Base-by-base conservation (phyloP, 2,113 vertebrate species). In the Leptodactylus fuscus region DNA sequence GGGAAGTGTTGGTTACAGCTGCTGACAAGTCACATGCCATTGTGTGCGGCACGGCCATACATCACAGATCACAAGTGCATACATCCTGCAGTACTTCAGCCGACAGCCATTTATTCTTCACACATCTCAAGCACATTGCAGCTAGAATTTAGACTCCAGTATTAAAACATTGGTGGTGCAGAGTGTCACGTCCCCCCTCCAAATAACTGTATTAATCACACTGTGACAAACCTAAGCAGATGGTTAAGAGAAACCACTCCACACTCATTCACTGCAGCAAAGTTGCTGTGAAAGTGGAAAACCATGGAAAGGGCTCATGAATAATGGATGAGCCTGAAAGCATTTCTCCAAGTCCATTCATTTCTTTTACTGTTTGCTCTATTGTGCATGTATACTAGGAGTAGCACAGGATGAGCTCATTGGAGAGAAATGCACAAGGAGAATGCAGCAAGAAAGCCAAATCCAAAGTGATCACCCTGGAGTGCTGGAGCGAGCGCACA, bases 321-420 rank as follows among this genome's bases (percentile, higher is more conserved):
- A 83, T 83, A 83, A 83, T 83, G 15, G n/a, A 83, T 73, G n/a
- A 71, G 67, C 44, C 51, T 51, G 53, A 71, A 41, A 73, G 81
- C 67, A 74, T 51, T 83, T 74, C 69, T 81, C 34, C 67, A 67
- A 65, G 79, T 81, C 78, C 36, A 46, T 62, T 65, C 41, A 65
- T 24, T 83, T 67, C 80, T 48, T 81, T 67, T 65, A 58, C 34
- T 41, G 46, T 82, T 69, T 36, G 65, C 41, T 38, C 81, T 38
- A 71, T 81, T 81, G 79, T 81, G 60, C 27, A 34, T 1, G 69
- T 34, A 27, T 36, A 65, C n/a, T n/a, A 75, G n/a, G 34, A 71
- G 36, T 41, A 62, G 34, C 38, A 6, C 22, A 48, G 51, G 4
- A 60, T 65, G 38, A 65, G 76, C 32, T 41, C 27, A 55, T 18